A percentile compares a stretch with the other conserved stretches of the same genome.
Conservation (phyloP, 1,140 invertebrate species). For the Hyposmocoma kahamanoa region DNA sequence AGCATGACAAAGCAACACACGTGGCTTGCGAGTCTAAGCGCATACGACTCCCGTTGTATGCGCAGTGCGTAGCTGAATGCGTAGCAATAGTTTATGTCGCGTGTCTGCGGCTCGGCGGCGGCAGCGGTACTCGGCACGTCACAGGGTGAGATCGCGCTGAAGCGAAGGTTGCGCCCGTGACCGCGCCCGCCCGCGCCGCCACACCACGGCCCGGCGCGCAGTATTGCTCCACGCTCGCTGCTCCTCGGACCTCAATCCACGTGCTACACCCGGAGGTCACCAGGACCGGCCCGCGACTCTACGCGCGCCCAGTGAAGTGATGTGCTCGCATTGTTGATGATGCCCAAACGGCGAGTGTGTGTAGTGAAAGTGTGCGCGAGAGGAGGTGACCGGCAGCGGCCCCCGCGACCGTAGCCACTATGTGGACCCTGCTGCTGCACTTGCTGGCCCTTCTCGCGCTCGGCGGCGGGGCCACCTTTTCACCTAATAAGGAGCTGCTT, state of each 20-base stretch:
- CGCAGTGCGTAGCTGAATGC: not conserved
- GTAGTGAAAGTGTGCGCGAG: conserved; percentile 46
- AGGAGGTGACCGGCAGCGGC: conserved; percentile 32
- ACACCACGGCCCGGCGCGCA: conserved; percentile 34
- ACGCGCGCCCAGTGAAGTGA: conserved; percentile 44
- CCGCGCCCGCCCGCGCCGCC: conserved; percentile 49
- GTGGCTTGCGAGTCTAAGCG: too few relatives aligned
- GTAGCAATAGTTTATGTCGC: not conserved
- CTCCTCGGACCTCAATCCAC: conserved; percentile 56
- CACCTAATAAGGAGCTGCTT: conserved; percentile 51
- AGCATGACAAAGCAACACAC: too few relatives aligned
- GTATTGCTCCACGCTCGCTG: conserved; percentile 53
- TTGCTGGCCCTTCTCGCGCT: conserved; percentile 43
- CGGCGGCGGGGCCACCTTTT: conserved; percentile 44
- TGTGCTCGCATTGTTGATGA: conserved; percentile 45
- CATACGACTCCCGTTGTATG: too few relatives aligned
- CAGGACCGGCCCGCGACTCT: conserved; percentile 15
- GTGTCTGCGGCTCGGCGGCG: conserved; percentile 21
- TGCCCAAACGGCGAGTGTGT: conserved; percentile 48
- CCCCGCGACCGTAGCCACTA: conserved; percentile 47
- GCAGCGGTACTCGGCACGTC: conserved; percentile 32
- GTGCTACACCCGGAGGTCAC: conserved; percentile 23
- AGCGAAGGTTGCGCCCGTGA: conserved; percentile 69
- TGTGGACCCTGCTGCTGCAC: conserved; percentile 47
- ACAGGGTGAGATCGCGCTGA: conserved; percentile 55